Base-by-base conservation (phyloP, 1,140 invertebrate genomes). In the Trachymyrmex cornetzi region DNA sequence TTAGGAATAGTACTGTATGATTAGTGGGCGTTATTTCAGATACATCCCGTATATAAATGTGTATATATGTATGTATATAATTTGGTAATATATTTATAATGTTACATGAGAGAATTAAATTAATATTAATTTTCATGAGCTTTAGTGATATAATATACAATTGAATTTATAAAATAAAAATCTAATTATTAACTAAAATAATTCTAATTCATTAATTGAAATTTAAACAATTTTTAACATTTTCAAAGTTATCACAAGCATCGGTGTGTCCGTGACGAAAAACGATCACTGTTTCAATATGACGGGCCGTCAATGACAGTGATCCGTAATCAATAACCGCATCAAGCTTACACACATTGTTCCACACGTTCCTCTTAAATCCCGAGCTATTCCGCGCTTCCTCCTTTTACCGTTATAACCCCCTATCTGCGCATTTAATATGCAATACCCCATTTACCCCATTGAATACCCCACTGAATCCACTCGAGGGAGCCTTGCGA, bases 261-360 rank as follows among this genome's bases (percentile, higher is more conserved):
- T 80, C 55, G 48, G 27, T 64, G 80, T 80, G 50, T 63, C 38
- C 80, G 77, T 86, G 50, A 87, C 80, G 74, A 93, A 92, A 90
- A 75, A 91, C 72, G 69, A 87, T 90, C 85, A 91, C 88, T 75
- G 82, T 88, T 92, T 89, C 88, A 88, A 92, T 90, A 89, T 92
- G 92, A 93, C 91, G 91, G 88, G 84, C 90, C 91, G 93, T 94
- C 93, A 93, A 94, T 93, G 93, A 94, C 94, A 94, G 93, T 93
- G 80, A 87, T 85, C 86, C 55, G 91, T 90, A 94, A 94, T 94
- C 93, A 94, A 94, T 94, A 94, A 94, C 93, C 93, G 92, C 93
- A 94, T 94, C 91, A 88, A 81, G 91, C 89, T 93, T 91, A 92
- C 91, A 91, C 92, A 89, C 91, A 93, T 92, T 93, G 90, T 88